Conservation (phyloP, 1,140 invertebrate genomes). For the Drosophila setifemur region DNA sequence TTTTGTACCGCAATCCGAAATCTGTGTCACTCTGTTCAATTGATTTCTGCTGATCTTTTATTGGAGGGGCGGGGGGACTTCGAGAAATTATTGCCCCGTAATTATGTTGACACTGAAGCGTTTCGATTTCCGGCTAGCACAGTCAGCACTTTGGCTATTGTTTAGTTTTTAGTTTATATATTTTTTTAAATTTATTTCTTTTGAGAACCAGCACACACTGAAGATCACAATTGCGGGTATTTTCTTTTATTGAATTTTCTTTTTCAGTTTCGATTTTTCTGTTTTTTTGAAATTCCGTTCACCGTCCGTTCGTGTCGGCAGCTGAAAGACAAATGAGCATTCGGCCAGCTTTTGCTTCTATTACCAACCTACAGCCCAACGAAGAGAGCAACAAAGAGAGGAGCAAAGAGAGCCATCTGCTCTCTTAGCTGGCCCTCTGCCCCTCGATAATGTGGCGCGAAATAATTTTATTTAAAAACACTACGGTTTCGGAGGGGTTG, state of each 20-base stretch:
- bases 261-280: background rate
- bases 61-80: background rate
- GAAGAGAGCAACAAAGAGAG: constrained; percentile 7
- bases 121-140: constrained; percentile 55
- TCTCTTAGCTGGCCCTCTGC: too few species aligned
- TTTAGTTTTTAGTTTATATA: background rate
- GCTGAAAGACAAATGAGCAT: constrained; percentile 45
- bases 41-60: constrained; percentile 57
- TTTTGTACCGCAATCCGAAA: constrained; percentile 20
- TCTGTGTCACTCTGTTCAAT: constrained; percentile 51
- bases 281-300: constrained; percentile 21
- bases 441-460: constrained; percentile 33
- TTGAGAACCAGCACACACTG: background rate
- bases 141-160: constrained; percentile 59
- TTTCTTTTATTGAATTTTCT: background rate
- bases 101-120: constrained; percentile 55
- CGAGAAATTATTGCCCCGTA: constrained; percentile 65
- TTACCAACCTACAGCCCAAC: background rate
- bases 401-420: constrained; percentile 19
- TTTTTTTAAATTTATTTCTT: constrained; percentile 23
- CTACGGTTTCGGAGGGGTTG: constrained; percentile 3
- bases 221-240: constrained; percentile 7
- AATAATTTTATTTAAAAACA: constrained; percentile 47
- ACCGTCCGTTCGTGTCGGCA: constrained; percentile 42
- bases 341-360: background rate